Percentiles rank a stretch among this genome's conserved stretches.
Evolutionary conservation across 2,888 invertebrate species (phyloP).

Genomic region (Protophormia terraenovae): DNA sequence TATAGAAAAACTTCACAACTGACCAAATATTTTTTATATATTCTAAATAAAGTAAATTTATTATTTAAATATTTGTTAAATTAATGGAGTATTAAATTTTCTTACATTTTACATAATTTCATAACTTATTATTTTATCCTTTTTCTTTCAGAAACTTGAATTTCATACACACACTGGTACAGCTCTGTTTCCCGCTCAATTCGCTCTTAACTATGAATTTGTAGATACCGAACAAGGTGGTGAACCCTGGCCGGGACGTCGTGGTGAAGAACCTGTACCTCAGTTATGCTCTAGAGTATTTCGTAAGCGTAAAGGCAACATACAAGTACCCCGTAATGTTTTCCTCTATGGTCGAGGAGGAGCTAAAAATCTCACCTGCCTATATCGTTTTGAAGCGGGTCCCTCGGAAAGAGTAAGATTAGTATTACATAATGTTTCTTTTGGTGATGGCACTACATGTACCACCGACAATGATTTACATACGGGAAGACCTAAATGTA

Average conservation of each 20-base stretch:
- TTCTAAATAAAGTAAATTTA: no score
- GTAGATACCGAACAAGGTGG: constrained; percentile 91
- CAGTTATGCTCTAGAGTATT: constrained; percentile 85
- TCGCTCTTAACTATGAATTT: constrained; percentile 90
- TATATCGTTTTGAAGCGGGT: constrained; percentile 88
- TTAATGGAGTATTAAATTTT: neutral
- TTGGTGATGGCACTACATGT: constrained; percentile 86
- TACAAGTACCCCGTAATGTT: constrained; percentile 87
- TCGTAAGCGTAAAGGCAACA: constrained; percentile 85
- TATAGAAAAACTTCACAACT: no score
- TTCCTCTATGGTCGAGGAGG: constrained; percentile 93
- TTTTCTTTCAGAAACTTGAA: constrained; percentile 81
- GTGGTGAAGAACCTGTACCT: constrained; percentile 81
- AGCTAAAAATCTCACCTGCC: constrained; percentile 88
- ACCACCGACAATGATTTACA: constrained; percentile 87
- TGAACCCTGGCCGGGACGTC: constrained; percentile 83
- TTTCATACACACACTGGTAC: constrained; percentile 87
- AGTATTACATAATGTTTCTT: constrained; percentile 87
- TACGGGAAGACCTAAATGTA: constrained; percentile 86
- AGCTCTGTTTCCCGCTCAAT: constrained; percentile 89
- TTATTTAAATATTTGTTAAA: no score
- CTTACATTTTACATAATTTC: neutral
- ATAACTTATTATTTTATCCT: neutral
- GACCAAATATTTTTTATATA: no score
- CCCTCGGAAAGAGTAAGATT: constrained; percentile 86